A percentile compares a stretch with the other conserved stretches of the same genome.
Conservation (phyloP, 2,888 invertebrate genomes). For the Asteroscopus sphinx region DNA sequence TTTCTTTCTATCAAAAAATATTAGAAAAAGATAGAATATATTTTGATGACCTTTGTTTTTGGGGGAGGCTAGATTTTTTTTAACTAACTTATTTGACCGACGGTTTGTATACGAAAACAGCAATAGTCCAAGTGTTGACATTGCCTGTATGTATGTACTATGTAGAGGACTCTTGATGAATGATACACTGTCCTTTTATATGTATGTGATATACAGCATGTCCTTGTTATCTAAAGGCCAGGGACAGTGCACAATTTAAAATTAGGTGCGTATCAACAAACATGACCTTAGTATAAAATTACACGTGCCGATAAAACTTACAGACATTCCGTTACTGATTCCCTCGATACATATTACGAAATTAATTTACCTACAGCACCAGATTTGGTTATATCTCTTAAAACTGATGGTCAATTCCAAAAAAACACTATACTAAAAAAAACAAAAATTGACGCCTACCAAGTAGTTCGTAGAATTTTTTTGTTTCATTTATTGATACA, state of each 20-base stretch:
- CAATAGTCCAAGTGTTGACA: too few species aligned
- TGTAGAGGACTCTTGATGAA: not conserved
- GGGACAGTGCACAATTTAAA: conserved; percentile 24
- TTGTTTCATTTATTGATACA: not conserved
- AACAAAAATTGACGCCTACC: not conserved
- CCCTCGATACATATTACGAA: conserved; percentile 1
- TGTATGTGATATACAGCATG: too few species aligned
- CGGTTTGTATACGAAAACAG: too few species aligned
- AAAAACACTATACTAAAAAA: too few species aligned
- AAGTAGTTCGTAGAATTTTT: not conserved
- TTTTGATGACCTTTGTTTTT: too few species aligned
- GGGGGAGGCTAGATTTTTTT: too few species aligned
- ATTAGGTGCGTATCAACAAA: conserved; percentile 42
- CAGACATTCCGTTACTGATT: conserved; percentile 15
- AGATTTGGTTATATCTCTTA: too few species aligned
- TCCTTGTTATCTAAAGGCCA: conserved; percentile 45
- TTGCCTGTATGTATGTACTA: too few species aligned
- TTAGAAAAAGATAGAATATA: too few species aligned
- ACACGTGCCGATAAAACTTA: conserved; percentile 30
- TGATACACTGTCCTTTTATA: conserved; percentile 12
- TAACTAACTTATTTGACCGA: too few species aligned
- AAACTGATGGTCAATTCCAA: too few species aligned
- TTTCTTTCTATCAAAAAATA: too few species aligned
- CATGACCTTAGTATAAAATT: conserved; percentile 52
- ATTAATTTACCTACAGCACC: not conserved